Evolutionary conservation across 2,797 vertebrate species (phyloP).

Genomic region (Morelia viridis): DNA sequence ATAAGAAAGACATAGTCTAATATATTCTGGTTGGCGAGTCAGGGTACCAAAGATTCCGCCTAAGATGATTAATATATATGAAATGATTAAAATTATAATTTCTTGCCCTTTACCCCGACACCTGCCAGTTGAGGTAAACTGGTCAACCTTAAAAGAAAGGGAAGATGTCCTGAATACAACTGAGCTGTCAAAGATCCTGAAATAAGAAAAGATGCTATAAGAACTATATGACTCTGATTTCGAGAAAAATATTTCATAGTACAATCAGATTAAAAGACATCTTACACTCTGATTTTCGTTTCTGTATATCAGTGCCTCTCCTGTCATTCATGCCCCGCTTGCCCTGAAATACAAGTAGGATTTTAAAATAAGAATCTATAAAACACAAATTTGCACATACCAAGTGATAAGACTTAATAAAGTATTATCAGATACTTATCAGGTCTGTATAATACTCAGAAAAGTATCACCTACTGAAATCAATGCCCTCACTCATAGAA

Average conservation of each 20-base stretch:
- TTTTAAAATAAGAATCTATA: slow-evolving; percentile 57
- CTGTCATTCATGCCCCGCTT: slow-evolving; percentile 77
- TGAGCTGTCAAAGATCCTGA: neutral
- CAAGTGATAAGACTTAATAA: slow-evolving; percentile 12
- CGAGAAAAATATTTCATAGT: slow-evolving; percentile 45
- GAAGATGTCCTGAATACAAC: neutral
- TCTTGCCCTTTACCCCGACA: neutral
- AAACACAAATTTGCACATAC: slow-evolving; percentile 11
- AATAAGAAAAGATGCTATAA: slow-evolving; percentile 5
- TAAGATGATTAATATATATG: neutral
- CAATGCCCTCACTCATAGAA: neutral
- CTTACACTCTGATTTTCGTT: slow-evolving; percentile 73
- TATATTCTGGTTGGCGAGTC: neutral
- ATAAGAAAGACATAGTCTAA: neutral
- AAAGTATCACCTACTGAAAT: neutral
- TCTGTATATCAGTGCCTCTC: slow-evolving; percentile 69
- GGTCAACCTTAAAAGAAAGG: neutral
- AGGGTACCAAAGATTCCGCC: neutral
- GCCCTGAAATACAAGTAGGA: slow-evolving; percentile 69
- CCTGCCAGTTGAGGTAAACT: neutral
- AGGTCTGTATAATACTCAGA: neutral
- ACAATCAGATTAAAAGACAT: slow-evolving; percentile 44
- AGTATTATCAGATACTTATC: neutral
- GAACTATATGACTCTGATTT: slow-evolving; percentile 21
- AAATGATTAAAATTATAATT: neutral